These are phyloP conservation scores for Halcyon senegalensis DNA, from an alignment of 2,113 vertebrate genomes.

Conservation along the genomic window DNA sequence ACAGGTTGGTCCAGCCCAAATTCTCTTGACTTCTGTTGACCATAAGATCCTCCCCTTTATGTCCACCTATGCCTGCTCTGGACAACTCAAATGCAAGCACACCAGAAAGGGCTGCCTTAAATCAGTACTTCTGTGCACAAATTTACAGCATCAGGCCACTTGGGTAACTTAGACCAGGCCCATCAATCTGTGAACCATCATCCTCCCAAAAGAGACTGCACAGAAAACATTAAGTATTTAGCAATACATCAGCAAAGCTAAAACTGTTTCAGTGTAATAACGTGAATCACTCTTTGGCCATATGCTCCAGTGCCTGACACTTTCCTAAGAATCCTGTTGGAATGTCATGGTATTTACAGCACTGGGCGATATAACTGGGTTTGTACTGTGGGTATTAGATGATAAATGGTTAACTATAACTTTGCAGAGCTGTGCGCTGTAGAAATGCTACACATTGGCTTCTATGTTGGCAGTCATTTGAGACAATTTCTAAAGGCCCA, in stretches of 20 bases:
- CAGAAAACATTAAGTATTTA: conserved; percentile 13
- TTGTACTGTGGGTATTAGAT: background rate
- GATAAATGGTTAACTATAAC: background rate
- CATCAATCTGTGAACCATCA: background rate
- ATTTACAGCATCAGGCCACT: background rate
- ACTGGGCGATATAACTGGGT: background rate
- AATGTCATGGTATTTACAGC: background rate
- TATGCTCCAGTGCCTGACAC: background rate
- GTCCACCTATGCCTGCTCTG: background rate
- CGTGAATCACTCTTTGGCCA: conserved; percentile 6
- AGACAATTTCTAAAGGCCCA: background rate
- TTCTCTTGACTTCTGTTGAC: background rate
- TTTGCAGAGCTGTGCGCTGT: background rate
- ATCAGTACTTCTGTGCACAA: background rate
- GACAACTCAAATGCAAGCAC: background rate
- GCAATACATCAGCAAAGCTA: background rate
- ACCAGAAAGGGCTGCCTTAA: background rate
- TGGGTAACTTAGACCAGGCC: background rate
- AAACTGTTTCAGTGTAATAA: background rate
- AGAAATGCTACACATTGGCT: background rate
- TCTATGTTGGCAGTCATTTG: background rate
- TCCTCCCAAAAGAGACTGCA: background rate
- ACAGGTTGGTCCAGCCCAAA: background rate
- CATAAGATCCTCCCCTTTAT: background rate
- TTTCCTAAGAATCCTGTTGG: background rate